Percentiles rank a stretch among this genome's conserved stretches.
Evolutionary conservation across 2,888 invertebrate species (phyloP).

Genomic region (Parasteatoda lunata): DNA sequence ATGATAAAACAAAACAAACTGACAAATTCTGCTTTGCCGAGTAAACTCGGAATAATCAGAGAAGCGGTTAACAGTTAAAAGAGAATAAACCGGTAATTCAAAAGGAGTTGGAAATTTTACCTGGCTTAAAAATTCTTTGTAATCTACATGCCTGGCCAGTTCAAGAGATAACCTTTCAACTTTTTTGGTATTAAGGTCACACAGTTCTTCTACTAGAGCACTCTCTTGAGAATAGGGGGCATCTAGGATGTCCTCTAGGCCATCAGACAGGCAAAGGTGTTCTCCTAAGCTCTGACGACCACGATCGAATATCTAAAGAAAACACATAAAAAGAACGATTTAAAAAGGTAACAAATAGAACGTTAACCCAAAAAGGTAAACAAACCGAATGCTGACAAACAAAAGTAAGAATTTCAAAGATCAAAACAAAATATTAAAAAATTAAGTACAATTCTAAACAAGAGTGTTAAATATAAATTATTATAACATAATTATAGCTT

Average conservation of each 20-base stretch:
- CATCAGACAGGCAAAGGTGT: constrained; percentile 54
- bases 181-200: constrained; percentile 15
- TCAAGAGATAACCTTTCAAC: constrained; percentile 34
- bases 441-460: no score
- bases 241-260: constrained; percentile 54
- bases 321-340: background rate
- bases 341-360: background rate
- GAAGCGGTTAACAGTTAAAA: no score
- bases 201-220: constrained; percentile 45
- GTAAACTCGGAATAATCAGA: no score
- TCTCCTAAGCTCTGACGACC: constrained; percentile 48
- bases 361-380: background rate
- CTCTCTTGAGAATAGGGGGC: constrained; percentile 15
- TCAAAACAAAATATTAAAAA: no score
- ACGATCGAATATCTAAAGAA: constrained; percentile 62
- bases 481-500: no score
- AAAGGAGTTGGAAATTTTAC: background rate
- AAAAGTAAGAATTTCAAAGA: no score
- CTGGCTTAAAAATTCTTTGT: constrained; percentile 40
- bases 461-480: no score
- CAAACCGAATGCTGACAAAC: no score
- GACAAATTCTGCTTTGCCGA: no score
- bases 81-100: no score
- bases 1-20: no score
- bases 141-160: constrained; percentile 42